phyloP scores from a whole-genome alignment of 2,113 vertebrate genomes.

The Cyprinodon variegatus region DNA sequence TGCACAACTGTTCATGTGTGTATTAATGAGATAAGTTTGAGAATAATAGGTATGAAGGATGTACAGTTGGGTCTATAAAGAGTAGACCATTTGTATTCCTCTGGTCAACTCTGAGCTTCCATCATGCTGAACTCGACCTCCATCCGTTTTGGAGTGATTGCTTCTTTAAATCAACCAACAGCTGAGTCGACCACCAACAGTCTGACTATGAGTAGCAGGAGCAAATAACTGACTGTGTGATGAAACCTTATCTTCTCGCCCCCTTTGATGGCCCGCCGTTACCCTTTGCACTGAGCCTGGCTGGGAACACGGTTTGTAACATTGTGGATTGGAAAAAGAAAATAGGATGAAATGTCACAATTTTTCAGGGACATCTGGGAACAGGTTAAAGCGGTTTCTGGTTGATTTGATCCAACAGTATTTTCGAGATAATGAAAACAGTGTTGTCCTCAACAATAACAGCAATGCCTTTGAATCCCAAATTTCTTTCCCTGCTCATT shows the following conservation, averaged over 20 bases:
- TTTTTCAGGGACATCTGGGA: background rate
- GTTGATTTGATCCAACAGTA: background rate
- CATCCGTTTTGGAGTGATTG: constrained; percentile 26
- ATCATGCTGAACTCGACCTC: constrained; percentile 34
- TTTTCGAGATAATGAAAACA: background rate
- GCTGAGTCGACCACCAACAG: constrained; percentile 24
- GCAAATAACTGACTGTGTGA: constrained; percentile 30
- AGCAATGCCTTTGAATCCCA: background rate
- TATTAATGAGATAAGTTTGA: constrained; percentile 7
- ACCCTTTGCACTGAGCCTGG: background rate
- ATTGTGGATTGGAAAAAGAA: background rate
- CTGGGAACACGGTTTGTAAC: background rate
- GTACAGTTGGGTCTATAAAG: constrained; percentile 44
- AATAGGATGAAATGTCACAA: background rate
- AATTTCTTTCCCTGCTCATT: background rate
- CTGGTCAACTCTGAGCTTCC: constrained; percentile 28
- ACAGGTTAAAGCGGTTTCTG: background rate
- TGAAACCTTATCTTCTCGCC: constrained; percentile 33
- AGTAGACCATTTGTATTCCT: constrained; percentile 45
- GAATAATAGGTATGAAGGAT: constrained; percentile 33
- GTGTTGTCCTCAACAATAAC: background rate
- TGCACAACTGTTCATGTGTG: background rate
- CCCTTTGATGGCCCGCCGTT: constrained; percentile 26
- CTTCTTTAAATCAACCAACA: constrained; percentile 45
- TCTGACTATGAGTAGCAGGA: constrained; percentile 23